Conservation (phyloP, 2,113 vertebrate genomes). For the Micronycteris hirsuta region DNA sequence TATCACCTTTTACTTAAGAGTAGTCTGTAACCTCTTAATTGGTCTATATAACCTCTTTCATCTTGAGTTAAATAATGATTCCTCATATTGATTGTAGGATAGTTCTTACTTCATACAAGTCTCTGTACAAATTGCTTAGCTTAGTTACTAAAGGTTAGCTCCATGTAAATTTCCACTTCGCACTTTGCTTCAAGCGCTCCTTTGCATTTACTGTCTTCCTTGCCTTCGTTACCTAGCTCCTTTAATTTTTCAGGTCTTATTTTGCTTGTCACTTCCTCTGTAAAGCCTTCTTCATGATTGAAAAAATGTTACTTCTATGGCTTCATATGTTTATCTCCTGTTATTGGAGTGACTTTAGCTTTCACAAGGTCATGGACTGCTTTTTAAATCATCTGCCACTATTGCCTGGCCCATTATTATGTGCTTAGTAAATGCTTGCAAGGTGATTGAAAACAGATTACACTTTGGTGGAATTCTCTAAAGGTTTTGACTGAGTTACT, state of each 20-base stretch:
- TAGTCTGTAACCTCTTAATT: slow-evolving; percentile 17
- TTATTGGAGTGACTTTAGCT: not conserved
- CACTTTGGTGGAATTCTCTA: not conserved
- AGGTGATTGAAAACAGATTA: slow-evolving; percentile 29
- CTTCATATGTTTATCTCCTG: not conserved
- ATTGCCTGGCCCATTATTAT: not conserved
- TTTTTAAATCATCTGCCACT: not conserved
- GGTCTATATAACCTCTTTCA: not conserved
- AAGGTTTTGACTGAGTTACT: slow-evolving; percentile 33
- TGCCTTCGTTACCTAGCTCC: not conserved
- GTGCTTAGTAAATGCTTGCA: not conserved
- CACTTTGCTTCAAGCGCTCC: not conserved
- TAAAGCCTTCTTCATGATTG: not conserved
- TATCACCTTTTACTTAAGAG: not conserved
- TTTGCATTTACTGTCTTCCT: not conserved
- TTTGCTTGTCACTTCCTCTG: not conserved
- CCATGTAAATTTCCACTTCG: not conserved
- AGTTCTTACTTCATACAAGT: not conserved
- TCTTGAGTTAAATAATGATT: slow-evolving; percentile 36
- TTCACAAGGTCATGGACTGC: not conserved
- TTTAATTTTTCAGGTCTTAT: not conserved
- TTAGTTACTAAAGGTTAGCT: not conserved
- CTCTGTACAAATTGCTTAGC: not conserved
- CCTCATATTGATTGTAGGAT: not conserved
- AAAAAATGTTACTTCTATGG: too few species aligned